phyloP scores from a whole-genome alignment of 2,888 invertebrate genomes.

The Athalia rosae region DNA sequence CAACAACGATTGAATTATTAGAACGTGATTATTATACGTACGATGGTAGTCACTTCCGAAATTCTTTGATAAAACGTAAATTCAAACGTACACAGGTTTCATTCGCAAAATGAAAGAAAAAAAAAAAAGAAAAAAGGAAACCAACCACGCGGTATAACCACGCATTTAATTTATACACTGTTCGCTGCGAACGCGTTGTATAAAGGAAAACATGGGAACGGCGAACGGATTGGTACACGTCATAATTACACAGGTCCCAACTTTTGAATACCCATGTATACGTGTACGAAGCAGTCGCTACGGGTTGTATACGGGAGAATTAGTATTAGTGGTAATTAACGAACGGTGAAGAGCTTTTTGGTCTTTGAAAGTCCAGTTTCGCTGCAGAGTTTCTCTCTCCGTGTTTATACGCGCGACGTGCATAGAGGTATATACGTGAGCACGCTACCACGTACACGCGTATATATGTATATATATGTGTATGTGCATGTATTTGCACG shows the following conservation, averaged over 20 bases:
- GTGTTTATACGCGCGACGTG: background rate
- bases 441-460: background rate
- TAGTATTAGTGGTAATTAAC: background rate
- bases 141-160: background rate
- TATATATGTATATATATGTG: background rate
- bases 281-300: background rate
- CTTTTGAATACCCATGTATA: background rate
- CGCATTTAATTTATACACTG: background rate
- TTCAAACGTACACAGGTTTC: too few relatives aligned
- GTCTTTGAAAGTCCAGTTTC: conserved; percentile 29
- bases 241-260: conserved; percentile 32
- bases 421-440: background rate
- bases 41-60: too few relatives aligned
- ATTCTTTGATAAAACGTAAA: too few relatives aligned
- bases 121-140: too few relatives aligned
- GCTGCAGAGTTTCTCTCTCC: too few relatives aligned
- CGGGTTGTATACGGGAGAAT: background rate
- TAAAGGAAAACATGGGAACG: background rate
- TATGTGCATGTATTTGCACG: background rate
- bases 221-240: background rate
- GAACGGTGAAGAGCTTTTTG: conserved; percentile 7
- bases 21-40: too few relatives aligned
- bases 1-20: too few relatives aligned
- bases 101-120: too few relatives aligned
- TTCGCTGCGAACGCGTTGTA: background rate